phyloP scores from a whole-genome alignment of 2,113 vertebrate species.

The Eclectus roratus region DNA sequence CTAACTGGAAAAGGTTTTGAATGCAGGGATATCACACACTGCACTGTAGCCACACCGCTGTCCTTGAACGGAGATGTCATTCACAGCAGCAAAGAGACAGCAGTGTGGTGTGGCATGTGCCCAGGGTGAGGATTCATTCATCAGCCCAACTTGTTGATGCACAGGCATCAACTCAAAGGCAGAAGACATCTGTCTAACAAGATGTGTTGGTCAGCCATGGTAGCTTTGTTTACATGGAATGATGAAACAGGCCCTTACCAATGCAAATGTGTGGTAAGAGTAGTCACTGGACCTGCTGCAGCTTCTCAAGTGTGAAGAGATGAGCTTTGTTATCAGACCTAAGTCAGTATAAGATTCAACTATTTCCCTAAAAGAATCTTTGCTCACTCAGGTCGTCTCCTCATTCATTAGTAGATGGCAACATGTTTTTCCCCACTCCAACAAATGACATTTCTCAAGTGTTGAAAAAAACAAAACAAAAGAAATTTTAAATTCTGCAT shows the following conservation, averaged over 20 bases:
- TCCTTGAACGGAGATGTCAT: background rate
- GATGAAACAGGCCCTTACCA: background rate
- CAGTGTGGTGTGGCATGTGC: background rate
- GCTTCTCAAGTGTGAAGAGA: conserved; percentile 10
- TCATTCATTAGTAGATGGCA: background rate
- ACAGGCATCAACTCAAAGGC: background rate
- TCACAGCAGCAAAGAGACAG: background rate
- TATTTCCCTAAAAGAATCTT: background rate
- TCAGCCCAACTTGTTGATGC: background rate
- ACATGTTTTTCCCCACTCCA: background rate
- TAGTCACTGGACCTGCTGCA: background rate
- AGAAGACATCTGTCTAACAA: background rate
- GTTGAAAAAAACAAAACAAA: background rate
- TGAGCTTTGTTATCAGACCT: background rate
- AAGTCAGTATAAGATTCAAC: background rate
- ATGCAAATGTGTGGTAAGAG: background rate
- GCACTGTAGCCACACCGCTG: background rate
- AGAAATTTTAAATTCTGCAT: background rate
- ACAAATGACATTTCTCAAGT: background rate
- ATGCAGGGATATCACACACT: background rate
- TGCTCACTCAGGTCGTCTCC: background rate
- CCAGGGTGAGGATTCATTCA: background rate
- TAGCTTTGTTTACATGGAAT: background rate
- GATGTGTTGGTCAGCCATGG: background rate
- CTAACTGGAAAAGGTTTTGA: background rate